Percentiles rank a stretch among this genome's conserved stretches.
Evolutionary conservation across 2,113 vertebrate genomes (phyloP).

Genomic region (Gambusia affinis): DNA sequence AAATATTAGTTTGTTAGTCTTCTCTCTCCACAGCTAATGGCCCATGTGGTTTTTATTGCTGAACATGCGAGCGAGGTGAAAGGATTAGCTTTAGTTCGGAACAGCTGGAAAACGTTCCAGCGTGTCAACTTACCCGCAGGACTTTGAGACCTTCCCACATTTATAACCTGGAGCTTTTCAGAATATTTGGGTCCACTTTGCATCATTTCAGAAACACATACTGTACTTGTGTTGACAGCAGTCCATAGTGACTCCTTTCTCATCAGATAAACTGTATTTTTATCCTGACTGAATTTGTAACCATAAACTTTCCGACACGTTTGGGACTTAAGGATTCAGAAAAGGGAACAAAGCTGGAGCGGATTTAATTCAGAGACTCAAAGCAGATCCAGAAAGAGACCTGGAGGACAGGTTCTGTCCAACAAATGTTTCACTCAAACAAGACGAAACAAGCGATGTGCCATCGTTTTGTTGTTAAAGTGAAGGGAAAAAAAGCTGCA

Average conservation of each 20-base stretch:
- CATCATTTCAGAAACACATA: constrained; percentile 10
- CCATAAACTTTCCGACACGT: background rate
- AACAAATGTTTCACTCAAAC: constrained; percentile 19
- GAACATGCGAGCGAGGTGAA: constrained; percentile 23
- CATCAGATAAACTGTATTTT: constrained; percentile 21
- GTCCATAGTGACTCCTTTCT: constrained; percentile 13
- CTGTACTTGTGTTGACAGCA: background rate
- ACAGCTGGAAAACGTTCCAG: constrained; percentile 27
- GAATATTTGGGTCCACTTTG: background rate
- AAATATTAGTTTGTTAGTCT: constrained; percentile 43
- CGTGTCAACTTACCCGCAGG: background rate
- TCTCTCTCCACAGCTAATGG: background rate
- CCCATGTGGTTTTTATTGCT: constrained; percentile 48
- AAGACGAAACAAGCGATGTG: constrained; percentile 11
- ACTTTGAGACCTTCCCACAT: constrained; percentile 4
- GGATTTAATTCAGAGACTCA: constrained; percentile 14
- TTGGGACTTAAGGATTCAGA: constrained; percentile 22
- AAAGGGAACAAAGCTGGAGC: constrained; percentile 3
- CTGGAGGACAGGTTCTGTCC: constrained; percentile 15
- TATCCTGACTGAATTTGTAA: constrained; percentile 26
- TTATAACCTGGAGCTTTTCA: background rate
- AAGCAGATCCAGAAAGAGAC: constrained; percentile 19
- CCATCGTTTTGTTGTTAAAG: constrained; percentile 38
- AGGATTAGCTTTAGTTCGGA: constrained; percentile 26
- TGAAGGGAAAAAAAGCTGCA: constrained; percentile 29